A percentile compares a stretch with the other conserved stretches of the same genome.
Conservation (phyloP, 2,888 invertebrate genomes). For the Corythucha ciliata region DNA sequence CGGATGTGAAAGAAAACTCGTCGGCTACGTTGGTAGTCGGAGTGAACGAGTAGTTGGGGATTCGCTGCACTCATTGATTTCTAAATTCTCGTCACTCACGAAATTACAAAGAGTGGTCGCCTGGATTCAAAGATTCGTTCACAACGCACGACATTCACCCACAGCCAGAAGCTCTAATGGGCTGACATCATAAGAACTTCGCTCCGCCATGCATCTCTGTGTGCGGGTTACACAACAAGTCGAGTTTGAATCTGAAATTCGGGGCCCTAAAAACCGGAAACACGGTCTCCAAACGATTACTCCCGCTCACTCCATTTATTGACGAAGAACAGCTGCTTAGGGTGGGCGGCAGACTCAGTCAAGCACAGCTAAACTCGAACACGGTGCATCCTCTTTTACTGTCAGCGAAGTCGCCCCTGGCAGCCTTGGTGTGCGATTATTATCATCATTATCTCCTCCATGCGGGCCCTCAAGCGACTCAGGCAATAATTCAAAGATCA, state of each 20-base stretch:
- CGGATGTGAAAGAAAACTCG: background rate
- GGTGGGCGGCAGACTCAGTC: slow-evolving; percentile 23
- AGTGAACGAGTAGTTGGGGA: no score
- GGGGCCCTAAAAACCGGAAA: background rate
- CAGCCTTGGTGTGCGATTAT: slow-evolving; percentile 10
- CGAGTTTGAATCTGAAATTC: background rate
- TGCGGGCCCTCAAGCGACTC: slow-evolving; percentile 17
- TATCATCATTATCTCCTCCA: slow-evolving; percentile 19
- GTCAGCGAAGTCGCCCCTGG: slow-evolving; percentile 8
- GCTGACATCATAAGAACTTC: background rate
- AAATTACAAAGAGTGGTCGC: background rate
- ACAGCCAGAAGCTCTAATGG: background rate
- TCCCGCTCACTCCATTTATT: background rate
- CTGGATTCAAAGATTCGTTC: background rate
- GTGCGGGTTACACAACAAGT: background rate
- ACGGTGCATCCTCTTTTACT: slow-evolving; percentile 20
- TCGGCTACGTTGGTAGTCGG: no score
- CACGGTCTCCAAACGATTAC: background rate
- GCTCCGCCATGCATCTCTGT: background rate
- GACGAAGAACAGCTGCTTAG: background rate
- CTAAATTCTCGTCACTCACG: background rate
- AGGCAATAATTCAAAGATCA: slow-evolving; percentile 1
- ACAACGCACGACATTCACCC: background rate
- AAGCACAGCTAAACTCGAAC: slow-evolving; percentile 4
- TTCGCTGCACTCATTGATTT: no score